These are phyloP conservation scores for Amia ocellicauda DNA, from an alignment of 2,113 vertebrate genomes.

Conservation along the genomic window DNA sequence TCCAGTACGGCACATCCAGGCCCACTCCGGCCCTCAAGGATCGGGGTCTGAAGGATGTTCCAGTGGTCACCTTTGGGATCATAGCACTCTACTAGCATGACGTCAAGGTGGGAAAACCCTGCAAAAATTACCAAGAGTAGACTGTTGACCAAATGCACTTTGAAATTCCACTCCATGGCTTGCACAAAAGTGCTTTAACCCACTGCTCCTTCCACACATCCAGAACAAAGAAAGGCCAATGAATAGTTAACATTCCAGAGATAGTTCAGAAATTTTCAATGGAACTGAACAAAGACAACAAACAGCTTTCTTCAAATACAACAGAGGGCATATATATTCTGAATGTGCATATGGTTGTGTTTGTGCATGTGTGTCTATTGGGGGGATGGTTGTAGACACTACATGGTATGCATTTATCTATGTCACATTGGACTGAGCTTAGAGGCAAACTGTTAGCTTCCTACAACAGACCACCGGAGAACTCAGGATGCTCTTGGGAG, in stretches of 20 bases:
- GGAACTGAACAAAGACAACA: background rate
- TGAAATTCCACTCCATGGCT: background rate
- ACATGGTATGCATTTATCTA: too few relatives aligned
- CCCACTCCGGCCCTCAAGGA: conserved; percentile 94
- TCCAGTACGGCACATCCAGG: conserved; percentile 91
- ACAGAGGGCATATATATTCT: background rate
- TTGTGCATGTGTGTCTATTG: too few relatives aligned
- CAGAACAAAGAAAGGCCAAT: background rate
- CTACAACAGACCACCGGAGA: too few relatives aligned
- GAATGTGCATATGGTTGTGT: background rate
- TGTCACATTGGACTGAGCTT: too few relatives aligned
- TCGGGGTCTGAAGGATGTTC: conserved; percentile 97
- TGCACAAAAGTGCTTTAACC: background rate
- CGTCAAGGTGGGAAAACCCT: conserved; percentile 97
- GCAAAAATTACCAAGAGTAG: conserved; percentile 4
- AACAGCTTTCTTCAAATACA: background rate
- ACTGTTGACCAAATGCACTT: background rate
- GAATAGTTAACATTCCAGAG: background rate
- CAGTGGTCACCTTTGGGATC: conserved; percentile 97
- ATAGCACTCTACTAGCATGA: conserved; percentile 97
- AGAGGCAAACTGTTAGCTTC: too few relatives aligned
- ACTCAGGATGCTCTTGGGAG: too few relatives aligned
- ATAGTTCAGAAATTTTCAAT: background rate
- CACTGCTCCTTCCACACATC: background rate
- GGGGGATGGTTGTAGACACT: too few relatives aligned